Percentiles rank a stretch among this genome's conserved stretches.
Evolutionary conservation across 2,113 vertebrate species (phyloP).

Genomic region (Typhlomys cinereus): DNA sequence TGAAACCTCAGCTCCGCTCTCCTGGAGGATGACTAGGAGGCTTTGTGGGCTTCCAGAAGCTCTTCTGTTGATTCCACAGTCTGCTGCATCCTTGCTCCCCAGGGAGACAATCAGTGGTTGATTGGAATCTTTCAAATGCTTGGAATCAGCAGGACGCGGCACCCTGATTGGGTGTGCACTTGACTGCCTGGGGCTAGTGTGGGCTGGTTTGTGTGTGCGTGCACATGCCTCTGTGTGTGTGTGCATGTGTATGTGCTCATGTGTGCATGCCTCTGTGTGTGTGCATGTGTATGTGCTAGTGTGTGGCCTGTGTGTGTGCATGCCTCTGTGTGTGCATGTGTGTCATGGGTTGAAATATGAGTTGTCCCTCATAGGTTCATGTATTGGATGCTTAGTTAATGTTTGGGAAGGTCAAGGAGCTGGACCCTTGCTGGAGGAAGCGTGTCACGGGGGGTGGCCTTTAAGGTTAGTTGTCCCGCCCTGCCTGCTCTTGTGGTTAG

Average conservation of each 20-base stretch:
- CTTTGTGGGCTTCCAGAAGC: background rate
- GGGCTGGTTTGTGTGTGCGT: background rate
- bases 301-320: background rate
- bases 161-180: background rate
- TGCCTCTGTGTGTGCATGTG: background rate
- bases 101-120: conserved; percentile 11
- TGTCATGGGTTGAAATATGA: no score
- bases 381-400: no score
- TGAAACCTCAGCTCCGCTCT: background rate
- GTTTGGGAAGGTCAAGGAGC: no score
- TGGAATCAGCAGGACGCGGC: background rate
- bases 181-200: background rate
- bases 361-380: no score
- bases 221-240: no score
- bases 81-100: background rate
- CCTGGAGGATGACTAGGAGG: background rate
- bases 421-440: no score
- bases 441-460: no score
- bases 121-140: conserved; percentile 22
- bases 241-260: background rate
- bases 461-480: no score
- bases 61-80: background rate
- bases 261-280: background rate
- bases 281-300: background rate
- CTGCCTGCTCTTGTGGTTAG: no score